These are phyloP conservation scores for Drosophila falleni DNA, from an alignment of 2,888 invertebrate species.

Conservation along the genomic window DNA sequence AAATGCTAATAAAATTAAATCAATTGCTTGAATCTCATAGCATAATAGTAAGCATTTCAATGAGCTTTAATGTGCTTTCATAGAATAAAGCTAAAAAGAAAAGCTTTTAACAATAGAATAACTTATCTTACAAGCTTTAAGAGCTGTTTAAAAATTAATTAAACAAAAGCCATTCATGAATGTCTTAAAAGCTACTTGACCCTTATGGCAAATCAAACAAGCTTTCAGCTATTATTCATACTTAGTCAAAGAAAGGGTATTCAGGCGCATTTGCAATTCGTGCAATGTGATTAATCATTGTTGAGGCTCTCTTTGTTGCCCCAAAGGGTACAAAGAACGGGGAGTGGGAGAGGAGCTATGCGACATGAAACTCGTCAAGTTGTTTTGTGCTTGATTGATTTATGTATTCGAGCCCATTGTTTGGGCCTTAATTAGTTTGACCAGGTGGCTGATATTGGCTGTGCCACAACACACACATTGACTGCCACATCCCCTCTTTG, in stretches of 20 bases:
- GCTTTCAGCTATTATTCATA: conserved; percentile 28
- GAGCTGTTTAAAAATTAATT: not conserved
- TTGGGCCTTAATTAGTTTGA: conserved; percentile 75
- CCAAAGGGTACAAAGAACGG: not conserved
- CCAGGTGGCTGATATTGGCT: conserved; percentile 60
- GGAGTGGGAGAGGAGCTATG: conserved; percentile 13
- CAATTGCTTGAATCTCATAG: too few relatives aligned
- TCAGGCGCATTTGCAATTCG: conserved; percentile 53
- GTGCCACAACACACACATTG: conserved; percentile 4
- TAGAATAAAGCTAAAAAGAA: not conserved
- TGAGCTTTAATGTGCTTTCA: conserved; percentile 4
- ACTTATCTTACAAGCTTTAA: not conserved
- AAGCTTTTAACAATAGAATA: not conserved
- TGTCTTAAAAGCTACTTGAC: conserved; percentile 10
- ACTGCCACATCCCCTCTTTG: not conserved
- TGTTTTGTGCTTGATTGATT: conserved; percentile 76
- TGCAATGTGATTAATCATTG: conserved; percentile 73
- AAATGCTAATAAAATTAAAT: too few relatives aligned
- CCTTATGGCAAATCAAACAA: conserved; percentile 13
- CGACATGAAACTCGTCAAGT: conserved; percentile 74
- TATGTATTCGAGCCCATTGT: conserved; percentile 73
- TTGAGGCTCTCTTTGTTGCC: conserved; percentile 42
- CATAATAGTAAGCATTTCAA: not conserved
- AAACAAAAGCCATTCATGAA: not conserved
- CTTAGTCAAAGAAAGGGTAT: conserved; percentile 57